A percentile compares a stretch with the other conserved stretches of the same genome.
phyloP scores from a whole-genome alignment of 2,797 vertebrate species.

The Sparidentex hasta region DNA sequence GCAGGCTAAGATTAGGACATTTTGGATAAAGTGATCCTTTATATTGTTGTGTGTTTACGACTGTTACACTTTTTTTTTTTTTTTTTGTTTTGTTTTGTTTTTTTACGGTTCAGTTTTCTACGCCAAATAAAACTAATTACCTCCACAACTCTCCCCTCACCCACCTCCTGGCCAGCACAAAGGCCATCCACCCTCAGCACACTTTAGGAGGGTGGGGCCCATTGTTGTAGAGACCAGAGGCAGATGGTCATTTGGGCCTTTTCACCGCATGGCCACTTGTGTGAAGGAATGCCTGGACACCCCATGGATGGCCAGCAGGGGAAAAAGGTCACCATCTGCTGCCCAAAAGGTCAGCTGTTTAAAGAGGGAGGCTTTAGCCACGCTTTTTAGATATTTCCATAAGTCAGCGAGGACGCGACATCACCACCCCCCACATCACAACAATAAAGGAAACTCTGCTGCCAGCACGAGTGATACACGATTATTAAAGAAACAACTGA shows the following conservation, averaged over 20 bases:
- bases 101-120: slow-evolving; percentile 19
- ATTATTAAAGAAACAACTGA: slow-evolving; percentile 10
- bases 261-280: slow-evolving; percentile 68
- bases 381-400: slow-evolving; percentile 38
- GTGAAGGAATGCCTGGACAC: slow-evolving; percentile 79
- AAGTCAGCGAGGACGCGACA: slow-evolving; percentile 30
- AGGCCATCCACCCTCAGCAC: slow-evolving; percentile 68
- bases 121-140: slow-evolving; percentile 14
- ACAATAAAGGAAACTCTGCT: slow-evolving; percentile 20
- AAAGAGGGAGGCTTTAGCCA: slow-evolving; percentile 46
- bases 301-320: slow-evolving; percentile 61
- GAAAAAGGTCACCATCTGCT: slow-evolving; percentile 82
- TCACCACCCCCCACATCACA: neutral
- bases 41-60: slow-evolving; percentile 27
- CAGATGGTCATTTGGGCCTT: slow-evolving; percentile 80
- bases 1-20: neutral
- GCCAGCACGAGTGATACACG: neutral
- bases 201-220: slow-evolving; percentile 71
- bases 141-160: slow-evolving; percentile 43
- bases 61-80: neutral
- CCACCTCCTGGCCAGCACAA: slow-evolving; percentile 58
- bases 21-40: neutral
- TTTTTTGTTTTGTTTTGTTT: too few relatives aligned
- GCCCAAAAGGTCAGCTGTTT: slow-evolving; percentile 72
- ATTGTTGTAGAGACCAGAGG: slow-evolving; percentile 75